Conservation (phyloP, 2,797 vertebrate genomes). For the Cynopterus sphinx region DNA sequence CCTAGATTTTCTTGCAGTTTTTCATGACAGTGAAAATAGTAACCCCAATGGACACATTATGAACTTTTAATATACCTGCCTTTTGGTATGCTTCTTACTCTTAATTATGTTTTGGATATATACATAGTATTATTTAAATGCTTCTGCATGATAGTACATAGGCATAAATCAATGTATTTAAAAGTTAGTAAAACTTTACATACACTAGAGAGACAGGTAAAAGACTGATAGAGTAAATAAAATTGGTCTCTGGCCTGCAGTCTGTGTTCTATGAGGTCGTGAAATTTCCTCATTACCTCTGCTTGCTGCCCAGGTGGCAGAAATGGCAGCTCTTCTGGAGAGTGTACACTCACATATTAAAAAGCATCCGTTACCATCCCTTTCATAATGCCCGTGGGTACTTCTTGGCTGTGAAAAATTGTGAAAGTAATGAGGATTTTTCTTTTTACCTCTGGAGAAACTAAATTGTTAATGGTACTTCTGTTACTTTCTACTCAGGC, state of each 20-base stretch:
- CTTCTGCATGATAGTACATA: background rate
- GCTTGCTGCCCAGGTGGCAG: background rate
- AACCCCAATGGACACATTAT: background rate
- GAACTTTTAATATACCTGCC: background rate
- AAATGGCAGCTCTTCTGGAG: background rate
- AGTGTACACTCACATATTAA: conserved; percentile 52
- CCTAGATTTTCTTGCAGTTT: background rate
- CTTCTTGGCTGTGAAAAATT: conserved; percentile 59
- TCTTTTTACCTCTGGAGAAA: conserved; percentile 34
- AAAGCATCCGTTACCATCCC: conserved; percentile 13
- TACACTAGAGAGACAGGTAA: background rate
- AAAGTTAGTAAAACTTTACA: background rate
- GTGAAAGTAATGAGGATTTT: conserved; percentile 39
- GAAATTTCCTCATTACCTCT: background rate
- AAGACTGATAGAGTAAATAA: background rate
- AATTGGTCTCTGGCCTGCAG: background rate
- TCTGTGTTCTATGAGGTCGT: background rate
- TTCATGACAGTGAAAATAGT: background rate
- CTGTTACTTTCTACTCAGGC: conserved; percentile 11
- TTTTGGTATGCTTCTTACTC: background rate
- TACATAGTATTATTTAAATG: background rate
- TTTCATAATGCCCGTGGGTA: conserved; percentile 18
- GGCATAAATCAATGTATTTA: background rate
- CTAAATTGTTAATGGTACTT: conserved; percentile 53
- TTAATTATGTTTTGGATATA: background rate